Evolutionary conservation across 2,888 invertebrate genomes (phyloP).

Genomic region (Cataglyphis altisquamis): DNA sequence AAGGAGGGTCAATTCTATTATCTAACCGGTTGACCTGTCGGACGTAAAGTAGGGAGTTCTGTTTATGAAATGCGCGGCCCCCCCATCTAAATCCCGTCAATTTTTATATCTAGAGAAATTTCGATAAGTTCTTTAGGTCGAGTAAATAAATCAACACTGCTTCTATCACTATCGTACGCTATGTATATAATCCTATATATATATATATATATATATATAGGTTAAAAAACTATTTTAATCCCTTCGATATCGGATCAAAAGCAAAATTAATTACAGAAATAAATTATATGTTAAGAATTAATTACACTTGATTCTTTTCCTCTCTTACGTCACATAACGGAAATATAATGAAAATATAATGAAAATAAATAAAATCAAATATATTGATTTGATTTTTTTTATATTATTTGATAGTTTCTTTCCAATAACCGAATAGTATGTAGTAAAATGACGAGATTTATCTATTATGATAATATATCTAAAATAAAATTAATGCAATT

Average conservation of each 20-base stretch:
- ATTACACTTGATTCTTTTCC: neutral
- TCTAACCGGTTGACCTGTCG: constrained; percentile 75
- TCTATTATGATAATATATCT: neutral
- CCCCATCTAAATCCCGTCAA: constrained; percentile 79
- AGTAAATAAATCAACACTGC: constrained; percentile 3
- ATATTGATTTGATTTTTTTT: neutral
- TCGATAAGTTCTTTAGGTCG: constrained; percentile 3
- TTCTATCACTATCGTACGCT: neutral
- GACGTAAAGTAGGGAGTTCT: constrained; percentile 79
- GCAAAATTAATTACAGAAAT: constrained; percentile 4
- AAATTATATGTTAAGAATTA: neutral
- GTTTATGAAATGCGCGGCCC: constrained; percentile 78
- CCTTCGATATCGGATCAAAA: neutral
- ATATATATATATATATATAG: too few species aligned
- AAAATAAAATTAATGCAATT: neutral
- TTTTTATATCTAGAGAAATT: constrained; percentile 69
- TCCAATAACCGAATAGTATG: neutral
- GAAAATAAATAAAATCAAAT: neutral
- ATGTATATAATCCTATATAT: neutral
- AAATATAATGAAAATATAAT: neutral
- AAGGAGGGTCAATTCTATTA: constrained; percentile 75
- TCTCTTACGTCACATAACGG: neutral
- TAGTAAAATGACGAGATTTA: neutral
- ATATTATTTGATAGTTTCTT: too few species aligned
- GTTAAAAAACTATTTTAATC: neutral